A percentile compares a stretch with the other conserved stretches of the same genome.
Conservation (phyloP, 2,797 vertebrate genomes). For the Gephyroberyx darwinii region DNA sequence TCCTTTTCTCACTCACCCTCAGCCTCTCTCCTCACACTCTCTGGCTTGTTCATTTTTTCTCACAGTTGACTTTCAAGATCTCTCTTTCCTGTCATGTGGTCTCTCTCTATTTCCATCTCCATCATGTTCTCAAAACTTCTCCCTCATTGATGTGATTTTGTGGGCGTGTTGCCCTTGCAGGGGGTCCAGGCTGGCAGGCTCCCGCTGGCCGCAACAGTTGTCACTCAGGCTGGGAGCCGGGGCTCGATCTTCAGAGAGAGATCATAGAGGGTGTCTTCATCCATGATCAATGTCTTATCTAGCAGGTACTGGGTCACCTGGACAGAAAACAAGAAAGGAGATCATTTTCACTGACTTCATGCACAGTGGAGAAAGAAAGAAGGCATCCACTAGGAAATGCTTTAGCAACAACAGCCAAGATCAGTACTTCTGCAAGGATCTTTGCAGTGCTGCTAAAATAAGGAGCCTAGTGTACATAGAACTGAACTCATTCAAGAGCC, state of each 20-base stretch:
- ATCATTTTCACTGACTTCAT: neutral
- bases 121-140: slow-evolving; percentile 34
- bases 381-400: neutral
- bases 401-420: neutral
- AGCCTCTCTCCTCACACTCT: neutral
- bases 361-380: neutral
- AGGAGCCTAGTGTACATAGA: neutral
- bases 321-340: slow-evolving; percentile 6
- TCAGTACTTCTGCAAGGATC: neutral
- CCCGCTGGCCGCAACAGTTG: slow-evolving; percentile 61
- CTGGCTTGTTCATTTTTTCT: neutral
- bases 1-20: slow-evolving; percentile 19
- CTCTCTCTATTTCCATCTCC: slow-evolving; percentile 26
- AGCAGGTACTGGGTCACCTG: slow-evolving; percentile 96
- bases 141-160: slow-evolving; percentile 59
- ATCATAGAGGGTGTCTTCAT: slow-evolving; percentile 95
- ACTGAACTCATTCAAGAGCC: neutral
- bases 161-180: slow-evolving; percentile 50
- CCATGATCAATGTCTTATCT: slow-evolving; percentile 94
- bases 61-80: slow-evolving; percentile 23
- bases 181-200: slow-evolving; percentile 52
- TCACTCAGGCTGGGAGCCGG: slow-evolving; percentile 92
- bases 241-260: slow-evolving; percentile 95
- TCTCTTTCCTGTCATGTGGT: slow-evolving; percentile 17
- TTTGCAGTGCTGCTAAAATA: neutral